Base-by-base conservation (phyloP, 2,113 vertebrate genomes). In the Colossoma macropomum region DNA sequence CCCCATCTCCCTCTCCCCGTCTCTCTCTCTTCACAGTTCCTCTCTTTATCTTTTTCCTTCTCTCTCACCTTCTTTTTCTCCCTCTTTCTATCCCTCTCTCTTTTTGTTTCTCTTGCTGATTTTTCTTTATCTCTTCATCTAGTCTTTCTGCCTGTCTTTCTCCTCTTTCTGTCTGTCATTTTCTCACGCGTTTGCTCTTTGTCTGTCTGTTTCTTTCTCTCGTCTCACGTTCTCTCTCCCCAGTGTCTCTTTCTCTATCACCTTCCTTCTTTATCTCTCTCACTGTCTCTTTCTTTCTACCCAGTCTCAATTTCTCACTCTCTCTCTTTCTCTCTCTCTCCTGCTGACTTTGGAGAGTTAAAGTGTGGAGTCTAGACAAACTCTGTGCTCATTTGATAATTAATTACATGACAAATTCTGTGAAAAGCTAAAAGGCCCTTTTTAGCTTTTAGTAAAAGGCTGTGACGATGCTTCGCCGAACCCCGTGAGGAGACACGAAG, bases 301-400 rank as follows among this genome's bases (percentile, higher is more conserved):
- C n/a, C n/a, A n/a, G n/a, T n/a, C n/a, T n/a, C n/a, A n/a, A n/a
- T n/a, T n/a, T n/a, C n/a, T n/a, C n/a, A n/a, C n/a, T n/a, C n/a
- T n/a, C n/a, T n/a, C n/a, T n/a, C n/a, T n/a, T n/a, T n/a, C n/a
- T n/a, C n/a, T n/a, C n/a, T n/a, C n/a, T n/a, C n/a, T n/a, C n/a
- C n/a, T n/a, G 60, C 27, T 27, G 27, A 63, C n/a, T 72, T 68
- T 80, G 78, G 78, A 72, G 68, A 45, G 32, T 59, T 72, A 56
- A 80, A 80, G 48, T 80, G 25, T 45, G 65, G 17, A 56, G 54
- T 56, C 4, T 56, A 23, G 4, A 45, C 10, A 56, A 34, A 38
- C 4, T 11, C 30, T 69, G 17, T 69, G 30, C 30, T 38, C 17
- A 69, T 69, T 69, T 34, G 30, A 34, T 32, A 34, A 38, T 38